A percentile compares a stretch with the other conserved stretches of the same genome.
Evolutionary conservation across 2,113 vertebrate genomes (phyloP).

Genomic region (Theristicus caerulescens): DNA sequence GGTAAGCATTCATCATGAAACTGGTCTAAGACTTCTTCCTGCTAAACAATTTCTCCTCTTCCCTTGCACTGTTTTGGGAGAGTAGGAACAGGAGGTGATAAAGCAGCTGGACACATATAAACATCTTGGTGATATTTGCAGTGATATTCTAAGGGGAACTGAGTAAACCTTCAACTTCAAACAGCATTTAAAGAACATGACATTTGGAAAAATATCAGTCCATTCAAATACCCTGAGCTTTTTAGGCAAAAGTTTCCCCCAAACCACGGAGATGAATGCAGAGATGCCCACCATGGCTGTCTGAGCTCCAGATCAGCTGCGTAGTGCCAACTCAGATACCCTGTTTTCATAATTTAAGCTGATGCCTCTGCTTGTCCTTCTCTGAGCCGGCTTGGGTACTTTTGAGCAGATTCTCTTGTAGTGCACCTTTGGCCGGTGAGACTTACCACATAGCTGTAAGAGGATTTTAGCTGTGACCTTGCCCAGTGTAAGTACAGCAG

Average conservation of each 20-base stretch:
- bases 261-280: accelerated
- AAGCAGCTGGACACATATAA: conserved; percentile 31
- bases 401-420: background rate
- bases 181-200: conserved; percentile 29
- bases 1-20: background rate
- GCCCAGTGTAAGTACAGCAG: background rate
- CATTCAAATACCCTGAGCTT: background rate
- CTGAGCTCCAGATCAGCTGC: background rate
- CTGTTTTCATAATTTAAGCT: background rate
- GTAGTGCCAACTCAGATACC: background rate
- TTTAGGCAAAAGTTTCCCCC: background rate
- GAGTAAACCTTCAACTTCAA: conserved; percentile 39
- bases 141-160: conserved; percentile 15
- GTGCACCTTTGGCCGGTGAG: background rate
- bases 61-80: background rate
- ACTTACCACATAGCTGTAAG: background rate
- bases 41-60: background rate
- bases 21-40: background rate
- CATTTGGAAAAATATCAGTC: conserved; percentile 49
- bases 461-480: background rate
- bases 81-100: background rate
- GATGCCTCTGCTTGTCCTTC: background rate
- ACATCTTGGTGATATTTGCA: conserved; percentile 32
- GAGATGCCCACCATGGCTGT: background rate
- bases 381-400: background rate